Evolutionary conservation across 2,113 vertebrate species (phyloP), one percentile per base, ranked within the genome.

Genomic region (Erpornis zantholeuca): DNA sequence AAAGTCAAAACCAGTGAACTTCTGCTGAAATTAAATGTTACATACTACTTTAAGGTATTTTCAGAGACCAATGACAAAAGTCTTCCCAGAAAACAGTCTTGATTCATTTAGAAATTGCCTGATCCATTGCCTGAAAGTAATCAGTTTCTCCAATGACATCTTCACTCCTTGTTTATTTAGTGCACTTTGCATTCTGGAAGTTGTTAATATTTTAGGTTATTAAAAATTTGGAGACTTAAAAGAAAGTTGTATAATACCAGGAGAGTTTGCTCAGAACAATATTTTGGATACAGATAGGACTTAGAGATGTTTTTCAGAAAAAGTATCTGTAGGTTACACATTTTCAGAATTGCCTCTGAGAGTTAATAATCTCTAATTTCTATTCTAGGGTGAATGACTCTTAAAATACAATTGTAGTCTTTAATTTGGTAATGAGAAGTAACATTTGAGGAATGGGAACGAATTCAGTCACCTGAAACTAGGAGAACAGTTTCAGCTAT

Each of bases 1-100:
- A 57, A 94, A 94, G 70, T 94, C 53, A 84, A 76, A 81, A 92
- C 5, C 53, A 87, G n/a, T 52, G 69, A 94, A 71, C 69, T 93
- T 88, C 36, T 75, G 25, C 59, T 82, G 60, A 78, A 82, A 75
- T 64, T n/a, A 82, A 86, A 90, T 54, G 49, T 82, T 91, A 29
- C 14, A 5, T 31, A 42, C 9, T 53, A 44, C n/a, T 71, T 54
- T 33, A 75, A 73, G 47, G 52, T 78, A 29, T 65, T 92, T n/a
- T 78, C 53, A 45, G 50, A 92, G 47, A 83, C 38, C 63, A 61
- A 0, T 71, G 57, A 75, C 31, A 68, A 64, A 93, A 94, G 7
- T 31, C 33, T 65, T 83, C 53, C 33, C 17, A 68, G 36, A 49
- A 25, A 88, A 75, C 3, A 47, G 45, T 77, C 59, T 61, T 4